A percentile compares a stretch with the other conserved stretches of the same genome.
Evolutionary conservation across 2,113 vertebrate genomes (phyloP).

Genomic region (Eubucco bourcierii): DNA sequence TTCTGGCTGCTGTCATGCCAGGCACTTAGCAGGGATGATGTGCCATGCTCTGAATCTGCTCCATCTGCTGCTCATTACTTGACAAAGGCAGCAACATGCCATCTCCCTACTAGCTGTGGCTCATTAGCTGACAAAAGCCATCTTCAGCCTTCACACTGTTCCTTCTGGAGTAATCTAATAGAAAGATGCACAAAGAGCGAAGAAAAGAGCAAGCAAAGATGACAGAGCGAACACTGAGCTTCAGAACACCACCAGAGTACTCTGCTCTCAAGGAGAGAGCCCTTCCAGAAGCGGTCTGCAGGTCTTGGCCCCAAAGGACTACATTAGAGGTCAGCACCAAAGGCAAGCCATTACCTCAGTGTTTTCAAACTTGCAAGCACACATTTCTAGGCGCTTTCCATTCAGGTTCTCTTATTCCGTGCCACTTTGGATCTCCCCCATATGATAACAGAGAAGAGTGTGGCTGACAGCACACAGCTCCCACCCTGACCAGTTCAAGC

Average conservation of each 20-base stretch:
- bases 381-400: background rate
- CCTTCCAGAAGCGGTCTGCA: background rate
- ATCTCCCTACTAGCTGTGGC: constrained; percentile 21
- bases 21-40: constrained; percentile 17
- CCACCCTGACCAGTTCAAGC: background rate
- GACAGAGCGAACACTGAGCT: constrained; percentile 33
- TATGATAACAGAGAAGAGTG: background rate
- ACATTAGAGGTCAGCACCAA: background rate
- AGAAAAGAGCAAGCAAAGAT: background rate
- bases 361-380: background rate
- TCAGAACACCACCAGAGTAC: background rate
- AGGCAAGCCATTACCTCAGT: background rate
- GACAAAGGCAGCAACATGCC: constrained; percentile 37
- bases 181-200: constrained; percentile 19
- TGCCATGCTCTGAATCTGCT: constrained; percentile 43
- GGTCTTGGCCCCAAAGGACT: background rate
- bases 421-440: background rate
- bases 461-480: background rate
- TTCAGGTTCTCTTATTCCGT: background rate
- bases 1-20: constrained; percentile 57
- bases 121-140: constrained; percentile 33
- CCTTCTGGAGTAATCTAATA: constrained; percentile 25
- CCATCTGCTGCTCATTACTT: constrained; percentile 67
- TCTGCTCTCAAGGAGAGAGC: background rate
- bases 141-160: constrained; percentile 6